Percentiles rank a stretch among this genome's conserved stretches.
phyloP scores from a whole-genome alignment of 2,888 invertebrate species.

The Periphyllus acericola region DNA sequence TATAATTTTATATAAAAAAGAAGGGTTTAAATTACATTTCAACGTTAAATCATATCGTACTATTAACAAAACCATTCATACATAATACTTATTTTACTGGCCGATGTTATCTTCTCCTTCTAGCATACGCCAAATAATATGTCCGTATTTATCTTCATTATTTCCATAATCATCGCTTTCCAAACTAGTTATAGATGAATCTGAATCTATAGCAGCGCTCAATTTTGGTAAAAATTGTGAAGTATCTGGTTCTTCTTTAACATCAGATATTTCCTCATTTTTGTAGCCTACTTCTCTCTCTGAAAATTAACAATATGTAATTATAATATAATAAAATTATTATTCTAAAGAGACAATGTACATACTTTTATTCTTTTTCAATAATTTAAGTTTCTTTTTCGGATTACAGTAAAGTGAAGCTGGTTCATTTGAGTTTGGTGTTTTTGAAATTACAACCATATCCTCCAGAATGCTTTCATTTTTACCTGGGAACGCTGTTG shows the following conservation, averaged over 20 bases:
- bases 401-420: background rate
- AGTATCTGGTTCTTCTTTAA: background rate
- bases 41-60: too few relatives aligned
- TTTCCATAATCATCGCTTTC: conserved; percentile 11
- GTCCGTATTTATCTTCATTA: background rate
- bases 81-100: background rate
- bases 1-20: too few relatives aligned
- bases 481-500: conserved; percentile 21
- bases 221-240: background rate
- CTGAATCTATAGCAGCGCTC: conserved; percentile 3
- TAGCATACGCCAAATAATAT: conserved; percentile 1
- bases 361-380: conserved; percentile 4
- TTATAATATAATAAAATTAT: background rate
- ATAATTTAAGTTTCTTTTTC: conserved; percentile 14
- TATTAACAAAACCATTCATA: too few relatives aligned
- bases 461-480: conserved; percentile 38
- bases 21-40: too few relatives aligned
- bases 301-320: background rate
- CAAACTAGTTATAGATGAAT: background rate
- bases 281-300: background rate
- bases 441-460: conserved; percentile 20
- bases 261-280: background rate
- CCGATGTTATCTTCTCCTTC: background rate
- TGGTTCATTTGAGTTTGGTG: background rate
- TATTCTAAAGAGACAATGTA: background rate